phyloP scores from a whole-genome alignment of 2,888 invertebrate genomes.

The Nasonia oneida region DNA sequence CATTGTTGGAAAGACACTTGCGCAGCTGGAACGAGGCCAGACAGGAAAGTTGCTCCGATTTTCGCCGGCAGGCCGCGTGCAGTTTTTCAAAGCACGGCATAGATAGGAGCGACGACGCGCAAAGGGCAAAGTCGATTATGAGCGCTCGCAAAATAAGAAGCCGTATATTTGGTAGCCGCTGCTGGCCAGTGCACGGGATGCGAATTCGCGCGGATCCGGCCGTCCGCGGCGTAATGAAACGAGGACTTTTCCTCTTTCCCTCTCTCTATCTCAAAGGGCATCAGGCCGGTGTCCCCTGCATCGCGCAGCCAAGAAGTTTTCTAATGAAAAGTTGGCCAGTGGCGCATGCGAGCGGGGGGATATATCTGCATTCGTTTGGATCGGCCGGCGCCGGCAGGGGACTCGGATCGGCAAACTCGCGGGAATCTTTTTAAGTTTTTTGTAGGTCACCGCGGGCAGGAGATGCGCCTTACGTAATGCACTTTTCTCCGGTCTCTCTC shows the following conservation, averaged over 20 bases:
- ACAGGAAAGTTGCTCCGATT: no score
- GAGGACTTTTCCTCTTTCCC: neutral
- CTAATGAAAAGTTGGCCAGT: constrained; percentile 54
- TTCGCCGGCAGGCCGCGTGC: no score
- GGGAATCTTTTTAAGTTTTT: constrained; percentile 41
- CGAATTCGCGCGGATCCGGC: constrained; percentile 38
- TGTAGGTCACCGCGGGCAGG: constrained; percentile 25
- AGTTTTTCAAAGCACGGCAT: neutral
- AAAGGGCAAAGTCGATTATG: constrained; percentile 11
- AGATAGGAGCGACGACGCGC: neutral
- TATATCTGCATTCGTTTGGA: constrained; percentile 45
- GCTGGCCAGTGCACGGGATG: neutral
- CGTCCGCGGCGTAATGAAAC: constrained; percentile 22
- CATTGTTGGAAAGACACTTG: no score
- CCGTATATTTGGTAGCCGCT: neutral
- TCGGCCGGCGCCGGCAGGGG: neutral
- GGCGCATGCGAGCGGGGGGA: constrained; percentile 25
- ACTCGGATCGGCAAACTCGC: constrained; percentile 18
- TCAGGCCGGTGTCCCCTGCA: no score
- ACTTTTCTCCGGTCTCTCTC: neutral
- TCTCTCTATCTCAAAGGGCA: neutral
- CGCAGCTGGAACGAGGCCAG: no score
- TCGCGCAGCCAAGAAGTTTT: constrained; percentile 41
- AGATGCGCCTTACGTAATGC: neutral
- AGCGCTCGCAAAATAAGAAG: neutral